A percentile compares a stretch with the other conserved stretches of the same genome.
These are phyloP conservation scores for Henricia sp. DNA, from an alignment of 53 echinoderm and acorn worm species.

Conservation along the genomic window DNA sequence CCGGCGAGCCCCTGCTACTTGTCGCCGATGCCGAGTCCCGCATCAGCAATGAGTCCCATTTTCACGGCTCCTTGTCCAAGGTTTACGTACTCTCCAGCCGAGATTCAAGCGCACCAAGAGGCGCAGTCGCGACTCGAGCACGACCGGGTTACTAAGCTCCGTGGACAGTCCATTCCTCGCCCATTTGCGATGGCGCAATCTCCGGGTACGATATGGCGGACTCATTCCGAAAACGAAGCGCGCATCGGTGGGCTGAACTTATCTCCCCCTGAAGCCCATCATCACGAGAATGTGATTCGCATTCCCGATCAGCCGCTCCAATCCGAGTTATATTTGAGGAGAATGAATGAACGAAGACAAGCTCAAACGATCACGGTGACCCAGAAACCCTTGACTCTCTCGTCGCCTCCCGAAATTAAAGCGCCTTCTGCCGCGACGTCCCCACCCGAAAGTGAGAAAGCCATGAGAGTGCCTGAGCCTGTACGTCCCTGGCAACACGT, in stretches of 20 bases:
- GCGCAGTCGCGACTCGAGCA: constrained; percentile 89
- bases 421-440: constrained; percentile 56
- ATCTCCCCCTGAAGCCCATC: constrained; percentile 23
- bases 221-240: constrained; percentile 84
- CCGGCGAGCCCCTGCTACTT: constrained; percentile 95
- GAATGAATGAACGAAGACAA: constrained; percentile 72
- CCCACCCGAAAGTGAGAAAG: constrained; percentile 54
- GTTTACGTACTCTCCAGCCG: constrained; percentile 91
- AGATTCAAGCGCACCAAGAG: constrained; percentile 87
- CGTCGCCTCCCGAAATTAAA: constrained; percentile 46
- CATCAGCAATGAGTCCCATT: constrained; percentile 76
- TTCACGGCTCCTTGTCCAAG: constrained; percentile 79
- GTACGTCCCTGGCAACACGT: constrained; percentile 48
- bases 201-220: constrained; percentile 88
- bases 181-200: constrained; percentile 70
- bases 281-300: constrained; percentile 73
- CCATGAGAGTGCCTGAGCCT: constrained; percentile 40
- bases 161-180: constrained; percentile 73
- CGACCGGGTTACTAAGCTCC: constrained; percentile 85
- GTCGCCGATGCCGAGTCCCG: constrained; percentile 80
- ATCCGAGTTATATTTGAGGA: constrained; percentile 87
- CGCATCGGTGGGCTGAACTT: constrained; percentile 82
- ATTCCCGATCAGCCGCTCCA: constrained; percentile 90
- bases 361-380: constrained; percentile 20
- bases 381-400: not conserved